Base-by-base conservation (phyloP, 1,140 invertebrate genomes). In the Drosophila mojavensis region DNA sequence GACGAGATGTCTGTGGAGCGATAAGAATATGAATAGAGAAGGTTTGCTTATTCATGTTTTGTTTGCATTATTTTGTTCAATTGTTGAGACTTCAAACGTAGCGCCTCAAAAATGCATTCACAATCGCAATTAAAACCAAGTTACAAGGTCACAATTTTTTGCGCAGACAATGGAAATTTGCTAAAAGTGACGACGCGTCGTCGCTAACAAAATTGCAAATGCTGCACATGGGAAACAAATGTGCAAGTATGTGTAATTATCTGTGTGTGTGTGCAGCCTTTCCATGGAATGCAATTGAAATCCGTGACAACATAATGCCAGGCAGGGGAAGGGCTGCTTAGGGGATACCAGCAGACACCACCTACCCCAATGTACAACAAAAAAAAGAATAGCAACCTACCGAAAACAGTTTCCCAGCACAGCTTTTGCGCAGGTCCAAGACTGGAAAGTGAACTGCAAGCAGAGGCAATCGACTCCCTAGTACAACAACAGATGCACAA, bases 151-250 rank as follows among this genome's bases (percentile, higher is more conserved):
- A 88, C 61, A 45, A 55, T 59, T 88, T 81, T 39, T 75, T 86
- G 66, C 78, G 69, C 62, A 74, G 54, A 79, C 70, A 82, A 79
- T 58, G 70, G 63, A 68, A 79, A 63, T 81, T 86, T 69, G 54
- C 20, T 64, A 65, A 73, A 72, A 77, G 56, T 69, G 70, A 78
- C 77, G 63, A 53, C 80, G 73, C 79, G 77, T 60, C 72, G 81
- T 58, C 81, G 76, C 83, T 82, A 89, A 78, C 66, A 60, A 88
- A 88, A 88, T 72, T 88, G 83, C 83, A 83, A 88, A 88, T 84
- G 79, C 72, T 75, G 83, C 84, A 88, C 73, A 88, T 83, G 79
- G 58, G 50, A 75, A 71, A 70, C 53, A 75, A 62, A 72, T 80
- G 48, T 70, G 67, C 48, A 58, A 60, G 48, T 62, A 13, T 39